Base-by-base conservation (phyloP, 2,797 vertebrate genomes). In the Myripristis jacobus region DNA sequence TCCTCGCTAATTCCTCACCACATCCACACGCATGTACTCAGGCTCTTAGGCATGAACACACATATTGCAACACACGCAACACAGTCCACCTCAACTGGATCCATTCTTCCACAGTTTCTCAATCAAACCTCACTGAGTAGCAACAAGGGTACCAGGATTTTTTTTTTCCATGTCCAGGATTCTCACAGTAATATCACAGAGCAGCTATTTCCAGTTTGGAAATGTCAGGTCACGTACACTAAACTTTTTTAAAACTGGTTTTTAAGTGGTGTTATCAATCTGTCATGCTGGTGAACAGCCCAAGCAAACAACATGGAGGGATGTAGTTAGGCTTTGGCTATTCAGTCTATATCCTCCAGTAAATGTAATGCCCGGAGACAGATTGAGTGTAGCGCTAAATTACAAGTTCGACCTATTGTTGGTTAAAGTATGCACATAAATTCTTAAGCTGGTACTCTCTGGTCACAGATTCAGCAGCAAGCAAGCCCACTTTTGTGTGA, bases 101-200 rank as follows among this genome's bases (percentile, higher is more conserved):
- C 27, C 27, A 29, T 29, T 29, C 3, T 29, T 52, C 22, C 25
- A 53, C 51, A 15, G 51, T 29, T 44, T 11, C 13, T 41, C 27
- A 11, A 38, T 10, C 36, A 21, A 10, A 50, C 3, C 10, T 3
- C 46, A 21, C 7, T 29, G 27, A n/a, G 46, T 24, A 34, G 63
- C 18, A 31, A 55, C 68, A 22, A 50, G 21, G 6, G 11, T 38
- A 22, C 13, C 27, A 34, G 19, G 57, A 48, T 70, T 56, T 24
- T 5, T 19, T 60, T 73, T 85, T 82, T 77, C 79, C 79, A 77
- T 38, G 29, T 6, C 21, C 66, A 34, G 24, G 11, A 77, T 82
- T 85, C 82, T 84, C 75, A 82, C 36, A 51, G 31, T 55, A 53
- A 75, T 69, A 73, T 79, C 67, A 73, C 66, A 74, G 47, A 70